Evolutionary conservation across 2,888 invertebrate species (phyloP), one percentile per base, ranked within the genome.

Genomic region (Eudasyphora cyanicolor): DNA sequence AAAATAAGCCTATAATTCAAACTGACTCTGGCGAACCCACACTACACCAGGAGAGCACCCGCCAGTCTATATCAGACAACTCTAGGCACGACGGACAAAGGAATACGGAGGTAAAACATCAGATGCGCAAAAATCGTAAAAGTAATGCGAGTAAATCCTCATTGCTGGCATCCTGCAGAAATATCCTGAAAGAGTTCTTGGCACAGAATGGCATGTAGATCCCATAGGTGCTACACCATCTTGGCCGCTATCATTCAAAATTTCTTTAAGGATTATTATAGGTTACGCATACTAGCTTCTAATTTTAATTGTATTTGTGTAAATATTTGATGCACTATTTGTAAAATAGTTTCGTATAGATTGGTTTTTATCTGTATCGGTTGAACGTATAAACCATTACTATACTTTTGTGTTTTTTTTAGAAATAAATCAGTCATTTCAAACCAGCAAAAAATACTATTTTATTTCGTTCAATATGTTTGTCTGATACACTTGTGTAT

Each of bases 121-220:
- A 45, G 14, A 42, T 42, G 2, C 45, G 45, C 19, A 75, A 24
- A 49, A 79, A 71, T 24, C 78, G 62, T 19, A 57, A 21, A 21
- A 74, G 71, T n/a, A 32, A 27, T 8, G 32, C 12, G 7, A 69
- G 21, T 21, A 79, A 67, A 69, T 79, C 78, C 6, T 42, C 75
- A 19, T 12, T 79, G 10, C 19, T 81, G 12, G 64, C 81, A 0
- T 81, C 81, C 0, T 81, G 81, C 27, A 64, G 81, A 32, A 64
- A 81, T 42, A 73, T 76, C 51, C 24, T 80, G 17, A 80, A 80
- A 76, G 80, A 80, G n/a, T 76, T 80, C 21, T 71, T 76, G 19
- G 38, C 64, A 12, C 79, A 79, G 51, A 73, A 79, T 38, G 27
- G 38, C 29, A 60, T 69, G 12, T 45, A 42, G 27, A 35, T n/a